These are phyloP conservation scores for Egretta garzetta DNA, from an alignment of 2,113 vertebrate genomes.

Conservation along the genomic window DNA sequence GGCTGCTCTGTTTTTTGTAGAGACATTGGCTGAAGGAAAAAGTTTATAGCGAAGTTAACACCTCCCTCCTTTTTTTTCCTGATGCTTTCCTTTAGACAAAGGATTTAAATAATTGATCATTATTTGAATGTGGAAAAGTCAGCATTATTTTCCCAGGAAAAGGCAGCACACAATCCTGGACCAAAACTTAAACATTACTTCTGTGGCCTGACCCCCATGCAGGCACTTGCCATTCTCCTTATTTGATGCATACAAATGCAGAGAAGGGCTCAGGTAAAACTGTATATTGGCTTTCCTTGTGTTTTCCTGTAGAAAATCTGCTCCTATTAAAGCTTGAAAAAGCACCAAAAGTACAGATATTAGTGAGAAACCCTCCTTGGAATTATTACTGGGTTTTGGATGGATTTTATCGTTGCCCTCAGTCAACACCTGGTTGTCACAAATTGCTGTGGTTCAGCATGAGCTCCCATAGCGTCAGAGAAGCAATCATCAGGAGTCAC, in stretches of 20 bases:
- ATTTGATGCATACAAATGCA: not conserved
- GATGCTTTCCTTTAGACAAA: not conserved
- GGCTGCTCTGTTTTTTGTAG: not conserved
- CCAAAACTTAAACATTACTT: not conserved
- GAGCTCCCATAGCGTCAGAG: rapidly evolving
- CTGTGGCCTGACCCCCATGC: not conserved
- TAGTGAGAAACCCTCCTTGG: not conserved
- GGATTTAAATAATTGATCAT: not conserved
- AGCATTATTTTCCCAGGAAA: not conserved
- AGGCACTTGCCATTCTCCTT: not conserved
- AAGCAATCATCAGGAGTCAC: not conserved
- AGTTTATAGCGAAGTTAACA: not conserved
- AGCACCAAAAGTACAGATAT: not conserved
- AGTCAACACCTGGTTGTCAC: not conserved
- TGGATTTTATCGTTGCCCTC: not conserved
- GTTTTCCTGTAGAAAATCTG: not conserved
- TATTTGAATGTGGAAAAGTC: not conserved
- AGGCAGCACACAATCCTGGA: rapidly evolving
- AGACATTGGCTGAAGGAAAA: not conserved
- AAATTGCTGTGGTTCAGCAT: not conserved
- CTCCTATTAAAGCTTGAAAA: not conserved
- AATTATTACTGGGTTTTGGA: not conserved
- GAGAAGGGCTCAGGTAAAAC: not conserved
- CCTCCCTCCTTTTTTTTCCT: not conserved
- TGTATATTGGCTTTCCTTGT: not conserved